Evolutionary conservation across 2,797 vertebrate species (phyloP).

Genomic region (Sorex maritimensis): DNA sequence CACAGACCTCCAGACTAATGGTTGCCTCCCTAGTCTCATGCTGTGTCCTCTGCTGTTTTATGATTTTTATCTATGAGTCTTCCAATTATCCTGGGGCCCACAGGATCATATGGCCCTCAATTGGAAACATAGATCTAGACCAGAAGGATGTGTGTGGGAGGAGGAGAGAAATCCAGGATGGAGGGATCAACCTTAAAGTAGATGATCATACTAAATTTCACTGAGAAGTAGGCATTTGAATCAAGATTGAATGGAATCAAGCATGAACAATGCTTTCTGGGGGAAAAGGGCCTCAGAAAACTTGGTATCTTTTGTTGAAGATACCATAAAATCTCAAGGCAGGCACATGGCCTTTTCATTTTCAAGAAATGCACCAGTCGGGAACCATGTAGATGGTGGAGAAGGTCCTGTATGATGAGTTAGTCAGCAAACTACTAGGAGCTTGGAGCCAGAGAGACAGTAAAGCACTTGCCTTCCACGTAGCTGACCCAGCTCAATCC

Average conservation of each 20-base stretch:
- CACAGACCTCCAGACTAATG: no score
- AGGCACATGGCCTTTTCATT: neutral
- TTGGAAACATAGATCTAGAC: no score
- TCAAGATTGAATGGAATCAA: neutral
- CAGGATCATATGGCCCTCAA: no score
- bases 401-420: neutral
- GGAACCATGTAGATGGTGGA: neutral
- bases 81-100: no score
- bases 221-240: neutral
- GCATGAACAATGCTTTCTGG: no score
- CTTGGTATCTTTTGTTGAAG: neutral
- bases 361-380: neutral
- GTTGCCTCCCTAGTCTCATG: no score
- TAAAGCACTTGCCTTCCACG: no score
- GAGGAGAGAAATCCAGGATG: fast-evolving
- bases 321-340: neutral
- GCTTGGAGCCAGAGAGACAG: no score
- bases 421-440: neutral
- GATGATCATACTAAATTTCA: neutral
- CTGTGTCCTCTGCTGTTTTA: no score
- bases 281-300: no score
- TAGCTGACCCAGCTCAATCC: no score
- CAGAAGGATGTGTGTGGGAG: neutral
- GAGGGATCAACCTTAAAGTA: neutral
- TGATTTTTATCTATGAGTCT: no score